Base-by-base conservation (phyloP, 2,797 vertebrate genomes). In the Oreochromis grahami region DNA sequence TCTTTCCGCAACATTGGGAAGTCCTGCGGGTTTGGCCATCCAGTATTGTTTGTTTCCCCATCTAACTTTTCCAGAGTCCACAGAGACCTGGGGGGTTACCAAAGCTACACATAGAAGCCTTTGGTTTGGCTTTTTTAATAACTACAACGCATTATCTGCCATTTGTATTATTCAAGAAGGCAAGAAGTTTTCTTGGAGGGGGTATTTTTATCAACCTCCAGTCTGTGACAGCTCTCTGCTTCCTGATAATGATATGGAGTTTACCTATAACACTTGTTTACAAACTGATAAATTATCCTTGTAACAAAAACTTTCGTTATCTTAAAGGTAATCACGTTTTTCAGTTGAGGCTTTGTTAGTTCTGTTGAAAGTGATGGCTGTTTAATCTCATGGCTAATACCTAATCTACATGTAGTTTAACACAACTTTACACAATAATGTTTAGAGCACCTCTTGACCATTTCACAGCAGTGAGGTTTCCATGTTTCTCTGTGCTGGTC, bases 1-100 rank as follows among this genome's bases (percentile, higher is more conserved):
- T 94, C 90, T 95, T 92, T 94, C 86, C 88, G 92, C 89, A 90
- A 91, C 93, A 93, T 90, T 91, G 84, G 83, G 86, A 77, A 87
- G 89, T 81, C 51, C 80, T 83, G 84, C 63, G 82, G 88, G 80
- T 90, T 89, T 88, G 85, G 91, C 83, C 32, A 2, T 90, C 84
- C 84, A 70, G 72, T 80, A 13, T 89, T 92, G 86, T 92, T 93
- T 92, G 92, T 90, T 88, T 85, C 86, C 89, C 83, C 68, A 29
- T 88, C 86, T 29, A 26, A 41, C 43, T 85, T 77, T n/a, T 92
- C 90, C 93, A 92, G 89, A 93, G 82, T 81, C 86, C 81, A 82
- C 86, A 83, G 78, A 72, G 87, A 80, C 84, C 78, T 29, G 55
- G 74, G 87, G 85, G 89, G 78, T 68, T 5, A 82, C 88, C 92